Evolutionary conservation across 2,797 vertebrate genomes (phyloP).

Genomic region (Cephalopachus bancanus): DNA sequence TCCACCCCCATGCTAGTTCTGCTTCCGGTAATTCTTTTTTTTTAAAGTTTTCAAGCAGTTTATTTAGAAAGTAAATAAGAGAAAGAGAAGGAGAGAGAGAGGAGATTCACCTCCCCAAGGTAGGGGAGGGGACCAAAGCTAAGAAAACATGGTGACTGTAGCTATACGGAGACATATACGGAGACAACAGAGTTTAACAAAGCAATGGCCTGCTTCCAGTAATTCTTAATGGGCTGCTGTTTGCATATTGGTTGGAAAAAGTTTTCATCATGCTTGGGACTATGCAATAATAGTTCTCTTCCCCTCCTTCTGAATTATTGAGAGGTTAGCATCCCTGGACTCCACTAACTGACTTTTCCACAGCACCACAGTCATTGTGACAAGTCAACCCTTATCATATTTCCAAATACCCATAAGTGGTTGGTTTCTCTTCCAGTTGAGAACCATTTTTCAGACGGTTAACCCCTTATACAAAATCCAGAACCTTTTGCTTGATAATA

Average conservation of each 20-base stretch:
- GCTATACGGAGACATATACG: too few species aligned
- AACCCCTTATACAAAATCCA: background rate
- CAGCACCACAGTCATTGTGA: background rate
- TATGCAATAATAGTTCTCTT: background rate
- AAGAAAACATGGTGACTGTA: too few species aligned
- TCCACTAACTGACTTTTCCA: background rate
- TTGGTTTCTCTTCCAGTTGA: background rate
- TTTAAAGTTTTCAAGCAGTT: too few species aligned
- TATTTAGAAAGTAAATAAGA: too few species aligned
- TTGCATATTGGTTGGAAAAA: background rate
- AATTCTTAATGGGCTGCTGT: background rate
- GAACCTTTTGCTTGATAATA: slow-evolving; percentile 27
- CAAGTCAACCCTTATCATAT: background rate
- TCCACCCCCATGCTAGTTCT: background rate
- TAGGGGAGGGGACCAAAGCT: too few species aligned
- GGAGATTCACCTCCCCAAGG: too few species aligned
- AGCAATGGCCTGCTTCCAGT: background rate
- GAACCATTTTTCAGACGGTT: background rate
- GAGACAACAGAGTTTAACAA: too few species aligned
- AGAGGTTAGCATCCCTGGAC: background rate
- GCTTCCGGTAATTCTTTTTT: too few species aligned
- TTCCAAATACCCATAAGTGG: background rate
- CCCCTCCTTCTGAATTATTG: background rate
- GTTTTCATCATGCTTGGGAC: background rate
- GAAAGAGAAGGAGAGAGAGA: too few species aligned